A percentile compares a stretch with the other conserved stretches of the same genome.
phyloP scores from a whole-genome alignment of 30 jellyfish, hydroid and myxozoan genomes.

The Turritopsis rubra region DNA sequence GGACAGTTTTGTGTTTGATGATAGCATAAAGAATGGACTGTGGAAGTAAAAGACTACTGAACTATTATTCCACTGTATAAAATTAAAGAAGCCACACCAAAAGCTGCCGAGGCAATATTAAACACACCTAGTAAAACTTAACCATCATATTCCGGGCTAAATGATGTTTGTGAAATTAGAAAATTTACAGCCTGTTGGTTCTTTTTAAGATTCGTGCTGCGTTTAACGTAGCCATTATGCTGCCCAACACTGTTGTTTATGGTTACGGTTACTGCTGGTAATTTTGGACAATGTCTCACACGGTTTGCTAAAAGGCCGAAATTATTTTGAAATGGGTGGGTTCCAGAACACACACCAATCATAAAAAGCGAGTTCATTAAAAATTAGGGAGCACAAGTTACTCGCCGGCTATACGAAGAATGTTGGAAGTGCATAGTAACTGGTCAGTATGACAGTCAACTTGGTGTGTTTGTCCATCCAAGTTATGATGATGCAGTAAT shows the following conservation, averaged over 20 bases:
- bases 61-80: neutral
- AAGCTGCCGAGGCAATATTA: neutral
- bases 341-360: neutral
- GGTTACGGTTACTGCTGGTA: neutral
- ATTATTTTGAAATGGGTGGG: neutral
- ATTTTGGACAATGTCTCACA: neutral
- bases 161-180: neutral
- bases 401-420: neutral
- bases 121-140: neutral
- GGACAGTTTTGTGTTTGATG: neutral
- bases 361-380: neutral
- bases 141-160: neutral
- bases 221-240: neutral
- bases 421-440: neutral
- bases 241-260: neutral
- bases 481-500: neutral
- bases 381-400: neutral
- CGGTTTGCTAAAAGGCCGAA: neutral
- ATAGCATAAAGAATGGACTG: neutral
- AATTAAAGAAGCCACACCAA: neutral
- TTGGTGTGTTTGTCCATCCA: conserved; percentile 5
- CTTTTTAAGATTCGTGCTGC: conserved; percentile 28
- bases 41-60: neutral
- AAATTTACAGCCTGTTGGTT: conserved; percentile 2
- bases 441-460: neutral